A percentile compares a stretch with the other conserved stretches of the same genome.
Evolutionary conservation across 2,113 vertebrate genomes (phyloP).

Genomic region (Patagioenas fasciata): DNA sequence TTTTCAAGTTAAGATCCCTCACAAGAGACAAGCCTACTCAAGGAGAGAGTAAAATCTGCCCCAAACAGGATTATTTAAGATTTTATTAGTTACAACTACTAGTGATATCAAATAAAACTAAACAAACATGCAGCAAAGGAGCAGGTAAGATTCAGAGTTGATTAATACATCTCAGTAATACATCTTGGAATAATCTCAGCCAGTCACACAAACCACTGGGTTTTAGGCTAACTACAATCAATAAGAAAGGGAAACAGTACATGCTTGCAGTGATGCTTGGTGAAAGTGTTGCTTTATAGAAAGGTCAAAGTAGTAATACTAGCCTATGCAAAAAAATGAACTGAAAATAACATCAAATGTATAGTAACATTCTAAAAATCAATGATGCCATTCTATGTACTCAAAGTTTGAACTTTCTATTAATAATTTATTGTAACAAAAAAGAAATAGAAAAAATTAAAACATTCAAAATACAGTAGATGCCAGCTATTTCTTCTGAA

Average conservation of each 20-base stretch:
- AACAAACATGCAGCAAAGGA: neutral
- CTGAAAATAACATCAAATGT: neutral
- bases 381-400: neutral
- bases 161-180: neutral
- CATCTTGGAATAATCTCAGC: neutral
- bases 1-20: neutral
- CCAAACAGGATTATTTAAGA: neutral
- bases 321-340: neutral
- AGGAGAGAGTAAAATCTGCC: neutral
- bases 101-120: neutral
- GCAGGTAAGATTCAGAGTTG: neutral
- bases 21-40: neutral
- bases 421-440: neutral
- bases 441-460: neutral
- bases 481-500: neutral
- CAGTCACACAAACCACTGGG: neutral
- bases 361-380: neutral
- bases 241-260: neutral
- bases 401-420: neutral
- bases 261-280: neutral
- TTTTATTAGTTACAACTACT: neutral
- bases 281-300: neutral
- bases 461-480: neutral
- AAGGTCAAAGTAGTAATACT: neutral
- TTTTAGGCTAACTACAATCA: neutral